These are phyloP conservation scores for Neofelis nebulosa DNA, from an alignment of 2,113 vertebrate genomes.

Conservation along the genomic window DNA sequence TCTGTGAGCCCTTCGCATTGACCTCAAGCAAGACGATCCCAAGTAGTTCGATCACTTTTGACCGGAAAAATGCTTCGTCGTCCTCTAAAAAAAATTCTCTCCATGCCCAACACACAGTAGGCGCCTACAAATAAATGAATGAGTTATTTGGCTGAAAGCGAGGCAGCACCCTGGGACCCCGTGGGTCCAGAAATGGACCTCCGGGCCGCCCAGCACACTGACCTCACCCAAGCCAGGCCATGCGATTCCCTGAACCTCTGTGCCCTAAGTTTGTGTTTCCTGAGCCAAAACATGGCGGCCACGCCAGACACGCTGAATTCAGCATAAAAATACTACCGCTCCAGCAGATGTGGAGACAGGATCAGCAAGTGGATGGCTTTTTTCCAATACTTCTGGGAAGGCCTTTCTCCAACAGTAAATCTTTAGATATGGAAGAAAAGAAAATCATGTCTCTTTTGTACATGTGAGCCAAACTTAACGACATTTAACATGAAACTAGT, in stretches of 20 bases:
- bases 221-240: not conserved
- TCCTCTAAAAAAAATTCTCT: not conserved
- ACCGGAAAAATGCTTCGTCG: not conserved
- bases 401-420: not conserved
- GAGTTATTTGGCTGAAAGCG: not conserved
- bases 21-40: not conserved
- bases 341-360: not conserved
- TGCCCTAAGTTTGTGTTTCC: not conserved
- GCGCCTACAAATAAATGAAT: not conserved
- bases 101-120: not conserved
- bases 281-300: not conserved
- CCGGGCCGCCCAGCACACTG: not conserved
- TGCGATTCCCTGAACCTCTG: not conserved
- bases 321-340: not conserved
- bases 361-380: not conserved
- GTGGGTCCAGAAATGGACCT: not conserved
- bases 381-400: not conserved
- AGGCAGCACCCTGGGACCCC: not conserved
- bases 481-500: not conserved
- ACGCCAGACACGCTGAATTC: not conserved
- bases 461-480: not conserved
- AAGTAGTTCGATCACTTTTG: not conserved
- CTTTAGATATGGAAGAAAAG: not conserved
- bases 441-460: not conserved
- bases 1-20: not conserved